These are phyloP conservation scores for Epinotia nisella DNA, from an alignment of 2,888 invertebrate genomes.

Conservation along the genomic window DNA sequence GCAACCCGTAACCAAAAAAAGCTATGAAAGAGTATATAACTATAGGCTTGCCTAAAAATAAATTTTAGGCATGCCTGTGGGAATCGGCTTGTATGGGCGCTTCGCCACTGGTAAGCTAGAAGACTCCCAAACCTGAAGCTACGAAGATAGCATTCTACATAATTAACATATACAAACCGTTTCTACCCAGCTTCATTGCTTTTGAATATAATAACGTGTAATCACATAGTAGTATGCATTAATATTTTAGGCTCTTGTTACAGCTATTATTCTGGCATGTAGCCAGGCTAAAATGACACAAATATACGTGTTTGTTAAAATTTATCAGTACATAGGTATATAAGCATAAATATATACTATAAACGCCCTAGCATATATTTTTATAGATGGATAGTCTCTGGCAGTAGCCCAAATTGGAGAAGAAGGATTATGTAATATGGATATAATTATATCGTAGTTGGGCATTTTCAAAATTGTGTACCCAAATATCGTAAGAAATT, in stretches of 20 bases:
- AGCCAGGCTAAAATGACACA: conserved; percentile 50
- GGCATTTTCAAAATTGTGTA: too few species aligned
- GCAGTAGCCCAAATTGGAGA: conserved; percentile 22
- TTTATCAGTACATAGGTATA: conserved; percentile 43
- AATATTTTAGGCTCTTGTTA: conserved; percentile 5
- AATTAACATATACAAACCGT: background rate
- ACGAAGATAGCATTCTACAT: background rate
- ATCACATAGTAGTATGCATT: background rate
- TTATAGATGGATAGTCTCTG: conserved; percentile 26
- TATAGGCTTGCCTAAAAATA: too few species aligned
- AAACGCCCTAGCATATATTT: conserved; percentile 35
- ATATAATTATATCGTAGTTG: conserved; percentile 49
- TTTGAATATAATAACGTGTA: background rate
- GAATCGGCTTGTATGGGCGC: too few species aligned
- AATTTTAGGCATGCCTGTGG: too few species aligned
- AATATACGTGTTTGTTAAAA: conserved; percentile 52
- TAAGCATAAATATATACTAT: conserved; percentile 46
- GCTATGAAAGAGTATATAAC: too few species aligned
- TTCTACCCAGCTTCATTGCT: background rate
- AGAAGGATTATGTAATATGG: conserved; percentile 46
- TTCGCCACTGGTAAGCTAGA: too few species aligned
- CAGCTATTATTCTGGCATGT: conserved; percentile 55
- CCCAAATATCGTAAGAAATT: too few species aligned
- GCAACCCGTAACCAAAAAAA: too few species aligned
- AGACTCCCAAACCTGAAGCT: too few species aligned